Evolutionary conservation across 2,888 invertebrate genomes (phyloP), one percentile per base, ranked within the genome.

Genomic region (Dryocosmus kuriphilus): DNA sequence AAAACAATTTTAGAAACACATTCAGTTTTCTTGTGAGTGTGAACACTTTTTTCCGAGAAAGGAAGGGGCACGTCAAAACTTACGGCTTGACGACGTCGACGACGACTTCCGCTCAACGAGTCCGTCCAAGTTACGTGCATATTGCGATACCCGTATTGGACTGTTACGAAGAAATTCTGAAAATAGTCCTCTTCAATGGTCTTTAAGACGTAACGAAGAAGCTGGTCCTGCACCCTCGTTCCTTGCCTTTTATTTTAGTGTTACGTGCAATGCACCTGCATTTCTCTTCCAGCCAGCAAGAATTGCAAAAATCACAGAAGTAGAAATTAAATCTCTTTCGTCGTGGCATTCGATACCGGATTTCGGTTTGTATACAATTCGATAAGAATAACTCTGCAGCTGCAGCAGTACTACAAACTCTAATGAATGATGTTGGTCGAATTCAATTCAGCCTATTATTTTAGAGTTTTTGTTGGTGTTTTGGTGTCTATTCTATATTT

Each of bases 41-140:
- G n/a, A 27, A 24, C 24, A 55, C 0, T 57, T 57, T 55, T 57
- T 57, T 24, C 57, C 57, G 4, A 16, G 57, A 57, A 57, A 84
- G 74, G 83, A 80, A 82, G 80, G 83, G 82, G 84, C 86, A 83
- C 82, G 88, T 57, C 57, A 57, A 84, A 86, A 85, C 86, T 87
- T 87, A 88, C 87, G 88, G 88, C 84, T 82, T 88, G 88, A 86
- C 82, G 87, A 87, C 88, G 87, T 77, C 86, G 85, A 83, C 82
- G 76, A 82, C 81, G 81, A 83, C 83, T 83, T 83, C 83, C 82
- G 81, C 81, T 84, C 83, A 81, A 75, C 79, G 77, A 76, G 79
- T 77, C 77, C 81, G 81, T 82, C 82, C 82, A 84, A 74, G 35
- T 71, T 80, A 78, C 77, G 57, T 57, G 78, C 79, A 55, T 57